A percentile compares a stretch with the other conserved stretches of the same genome.
Conservation (phyloP, 2,888 invertebrate genomes). For the Holacanthella duospinosa region DNA sequence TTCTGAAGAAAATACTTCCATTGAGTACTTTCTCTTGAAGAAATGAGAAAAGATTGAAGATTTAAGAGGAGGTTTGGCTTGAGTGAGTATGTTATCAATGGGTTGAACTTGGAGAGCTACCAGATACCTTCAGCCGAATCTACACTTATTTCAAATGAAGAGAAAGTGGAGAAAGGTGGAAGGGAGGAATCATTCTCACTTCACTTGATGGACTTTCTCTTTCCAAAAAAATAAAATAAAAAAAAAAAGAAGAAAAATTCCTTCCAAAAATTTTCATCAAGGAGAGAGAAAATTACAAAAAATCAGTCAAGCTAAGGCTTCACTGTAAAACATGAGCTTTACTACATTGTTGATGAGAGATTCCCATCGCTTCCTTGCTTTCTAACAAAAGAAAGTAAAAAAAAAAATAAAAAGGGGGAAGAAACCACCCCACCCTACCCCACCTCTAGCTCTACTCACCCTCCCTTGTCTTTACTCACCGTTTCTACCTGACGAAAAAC, state of each 20-base stretch:
- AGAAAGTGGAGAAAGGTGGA: not conserved
- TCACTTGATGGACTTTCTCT: not conserved
- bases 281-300: not conserved
- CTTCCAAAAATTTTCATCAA: not conserved
- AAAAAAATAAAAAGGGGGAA: too few relatives aligned
- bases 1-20: not conserved
- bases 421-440: too few relatives aligned
- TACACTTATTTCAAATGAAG: not conserved
- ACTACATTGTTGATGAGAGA: too few relatives aligned
- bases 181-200: not conserved
- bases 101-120: not conserved
- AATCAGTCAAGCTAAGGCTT: not conserved
- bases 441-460: not conserved
- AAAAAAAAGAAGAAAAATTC: not conserved
- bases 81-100: not conserved
- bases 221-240: not conserved
- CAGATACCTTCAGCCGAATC: too few relatives aligned
- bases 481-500: slow-evolving; percentile 62
- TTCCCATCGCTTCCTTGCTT: too few relatives aligned
- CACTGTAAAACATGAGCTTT: too few relatives aligned
- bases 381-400: too few relatives aligned
- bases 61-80: not conserved
- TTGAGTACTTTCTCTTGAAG: not conserved
- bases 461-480: slow-evolving; percentile 45
- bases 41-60: not conserved